These are phyloP conservation scores for Philaethria dido DNA, from an alignment of 2,888 invertebrate genomes.

Conservation along the genomic window DNA sequence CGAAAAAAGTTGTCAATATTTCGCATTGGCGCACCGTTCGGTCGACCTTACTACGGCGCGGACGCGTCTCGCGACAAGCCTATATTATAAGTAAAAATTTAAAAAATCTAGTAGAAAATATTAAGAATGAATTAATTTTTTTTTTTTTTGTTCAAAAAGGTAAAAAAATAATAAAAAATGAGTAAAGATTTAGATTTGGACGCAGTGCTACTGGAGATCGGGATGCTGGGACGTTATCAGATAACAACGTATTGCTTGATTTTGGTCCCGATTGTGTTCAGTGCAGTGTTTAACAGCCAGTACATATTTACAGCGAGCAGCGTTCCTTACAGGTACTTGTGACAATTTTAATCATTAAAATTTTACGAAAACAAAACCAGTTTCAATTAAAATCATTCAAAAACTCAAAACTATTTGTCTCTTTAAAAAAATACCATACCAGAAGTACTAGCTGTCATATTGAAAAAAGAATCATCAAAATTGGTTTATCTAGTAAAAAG, in stretches of 20 bases:
- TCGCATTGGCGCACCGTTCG: slow-evolving; percentile 10
- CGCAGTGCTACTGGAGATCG: slow-evolving; percentile 61
- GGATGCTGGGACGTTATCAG: slow-evolving; percentile 76
- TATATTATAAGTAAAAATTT: not conserved
- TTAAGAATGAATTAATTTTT: not conserved
- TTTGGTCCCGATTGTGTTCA: slow-evolving; percentile 71
- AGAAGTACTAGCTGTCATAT: too few relatives aligned
- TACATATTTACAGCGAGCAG: slow-evolving; percentile 80
- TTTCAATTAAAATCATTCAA: too few relatives aligned
- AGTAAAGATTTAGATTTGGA: slow-evolving; percentile 55
- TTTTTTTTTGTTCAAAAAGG: not conserved
- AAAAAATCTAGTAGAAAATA: not conserved
- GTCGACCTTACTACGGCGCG: not conserved
- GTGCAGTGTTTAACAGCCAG: slow-evolving; percentile 73
- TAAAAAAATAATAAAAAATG: slow-evolving; percentile 9
- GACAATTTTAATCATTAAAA: not conserved
- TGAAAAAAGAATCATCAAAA: too few relatives aligned
- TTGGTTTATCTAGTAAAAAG: too few relatives aligned
- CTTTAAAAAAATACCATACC: too few relatives aligned
- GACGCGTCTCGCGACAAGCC: not conserved
- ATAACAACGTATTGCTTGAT: slow-evolving; percentile 68
- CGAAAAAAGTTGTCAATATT: slow-evolving; percentile 15
- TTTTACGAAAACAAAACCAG: too few relatives aligned
- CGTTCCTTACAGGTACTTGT: slow-evolving; percentile 69
- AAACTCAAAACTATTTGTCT: too few relatives aligned